Conservation (phyloP, 2,113 vertebrate species). For the Salvelinus fontinalis region DNA sequence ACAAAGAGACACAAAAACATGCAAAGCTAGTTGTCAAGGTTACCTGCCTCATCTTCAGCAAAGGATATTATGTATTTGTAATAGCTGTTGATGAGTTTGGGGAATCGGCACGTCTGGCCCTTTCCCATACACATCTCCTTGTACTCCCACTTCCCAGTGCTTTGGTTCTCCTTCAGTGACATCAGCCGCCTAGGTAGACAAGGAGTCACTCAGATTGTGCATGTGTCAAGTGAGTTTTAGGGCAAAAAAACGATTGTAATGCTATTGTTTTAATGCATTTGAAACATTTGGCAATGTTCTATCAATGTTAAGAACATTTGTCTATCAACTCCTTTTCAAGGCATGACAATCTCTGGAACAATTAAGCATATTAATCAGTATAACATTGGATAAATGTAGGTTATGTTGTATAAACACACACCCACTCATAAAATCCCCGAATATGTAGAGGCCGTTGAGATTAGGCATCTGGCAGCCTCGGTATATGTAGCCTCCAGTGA, state of each 20-base stretch:
- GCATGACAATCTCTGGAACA: background rate
- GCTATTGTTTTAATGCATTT: no score
- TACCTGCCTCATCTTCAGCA: slow-evolving; percentile 83
- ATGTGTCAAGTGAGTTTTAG: no score
- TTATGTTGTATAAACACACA: slow-evolving; percentile 44
- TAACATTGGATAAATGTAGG: background rate
- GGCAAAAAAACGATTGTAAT: background rate
- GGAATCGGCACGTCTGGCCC: slow-evolving; percentile 76
- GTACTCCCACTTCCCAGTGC: slow-evolving; percentile 73
- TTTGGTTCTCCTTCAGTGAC: slow-evolving; percentile 74
- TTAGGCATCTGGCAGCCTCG: slow-evolving; percentile 84
- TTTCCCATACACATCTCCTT: slow-evolving; percentile 80
- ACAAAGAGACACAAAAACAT: background rate
- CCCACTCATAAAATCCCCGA: slow-evolving; percentile 86
- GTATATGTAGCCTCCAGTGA: slow-evolving; percentile 83
- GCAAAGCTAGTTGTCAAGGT: background rate
- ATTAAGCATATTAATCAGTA: background rate
- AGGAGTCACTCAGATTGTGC: slow-evolving; percentile 10
- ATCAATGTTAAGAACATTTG: no score
- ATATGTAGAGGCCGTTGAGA: slow-evolving; percentile 80
- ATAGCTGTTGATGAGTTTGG: slow-evolving; percentile 80
- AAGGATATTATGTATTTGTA: slow-evolving; percentile 84
- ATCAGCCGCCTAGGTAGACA: slow-evolving; percentile 72
- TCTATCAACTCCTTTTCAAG: background rate
- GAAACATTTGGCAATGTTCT: no score